Evolutionary conservation across 2,888 invertebrate species (phyloP), one percentile per base, ranked within the genome.

Genomic region (Cantharis flavilabris): DNA sequence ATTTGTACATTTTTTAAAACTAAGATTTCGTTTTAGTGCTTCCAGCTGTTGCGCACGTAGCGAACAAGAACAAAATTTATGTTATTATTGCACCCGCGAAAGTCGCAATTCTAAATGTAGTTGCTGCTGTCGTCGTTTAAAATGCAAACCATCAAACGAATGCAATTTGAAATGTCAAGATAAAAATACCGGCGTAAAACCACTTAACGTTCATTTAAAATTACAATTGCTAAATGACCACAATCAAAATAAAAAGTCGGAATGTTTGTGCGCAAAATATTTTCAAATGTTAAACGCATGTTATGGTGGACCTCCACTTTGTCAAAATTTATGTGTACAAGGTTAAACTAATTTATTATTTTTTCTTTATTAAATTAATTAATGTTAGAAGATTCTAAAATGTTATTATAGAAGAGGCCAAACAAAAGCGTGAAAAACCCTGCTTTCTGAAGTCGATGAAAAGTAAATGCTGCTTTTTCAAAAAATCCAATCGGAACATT

Each of bases 191-290:
- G 33, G 33, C 33, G 33, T 33, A 49, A 49, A 49, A 72, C 75
- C 75, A 33, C 13, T 76, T 30, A 76, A 76, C 20, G 76, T 75
- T 49, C 62, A 30, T 62, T 62, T 75, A 71, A 75, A 62, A 63
- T 62, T 76, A 33, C 62, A 76, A 67, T 20, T 72, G n/a, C 26
- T 30, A 30, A 30, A 62, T 69, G 72, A 72, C 14, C n/a, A 9
- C 49, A 71, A 63, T 49, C 33, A 67, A 67, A 71, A 33, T 71
- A 71, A 62, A 62, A 62, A 69, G 26, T 11, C 13, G 14, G 28
- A 11, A 5, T 76, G 72, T 63, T 33, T 63, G 23, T 76, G 72
- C 69, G 72, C 69, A 7, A 76, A 76, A 18, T 76, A 72, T 33
- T 69, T 62, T 62, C 28, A 63, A 33, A 72, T 72, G 69, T 14